A percentile compares a stretch with the other conserved stretches of the same genome.
Evolutionary conservation across 2,797 vertebrate genomes (phyloP).

Genomic region (Pangasius macronema): DNA sequence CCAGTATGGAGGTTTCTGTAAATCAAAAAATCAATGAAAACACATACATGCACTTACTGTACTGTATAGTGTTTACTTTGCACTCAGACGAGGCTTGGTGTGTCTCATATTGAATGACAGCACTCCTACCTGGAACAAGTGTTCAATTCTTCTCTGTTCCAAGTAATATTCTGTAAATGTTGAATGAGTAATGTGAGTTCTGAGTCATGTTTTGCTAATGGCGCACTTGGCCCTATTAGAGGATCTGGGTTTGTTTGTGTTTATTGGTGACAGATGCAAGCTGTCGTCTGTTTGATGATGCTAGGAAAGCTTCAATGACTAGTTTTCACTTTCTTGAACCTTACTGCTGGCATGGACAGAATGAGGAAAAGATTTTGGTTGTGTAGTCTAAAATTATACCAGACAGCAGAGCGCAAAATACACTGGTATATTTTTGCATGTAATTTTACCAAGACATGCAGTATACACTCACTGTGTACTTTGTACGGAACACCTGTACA

Average conservation of each 20-base stretch:
- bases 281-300: background rate
- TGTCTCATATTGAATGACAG: constrained; percentile 37
- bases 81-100: constrained; percentile 9
- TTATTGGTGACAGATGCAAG: background rate
- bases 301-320: background rate
- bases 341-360: background rate
- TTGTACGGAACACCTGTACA: background rate
- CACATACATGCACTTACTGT: constrained; percentile 9
- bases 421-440: background rate
- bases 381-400: background rate
- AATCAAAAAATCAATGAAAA: constrained; percentile 11
- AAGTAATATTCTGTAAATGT: background rate
- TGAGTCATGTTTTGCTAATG: constrained; percentile 7
- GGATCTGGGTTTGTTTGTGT: background rate
- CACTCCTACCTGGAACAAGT: constrained; percentile 15
- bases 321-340: background rate
- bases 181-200: background rate
- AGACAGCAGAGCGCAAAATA: background rate
- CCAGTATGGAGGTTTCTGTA: constrained; percentile 10
- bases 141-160: constrained; percentile 14
- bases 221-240: background rate
- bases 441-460: background rate
- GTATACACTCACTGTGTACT: background rate
- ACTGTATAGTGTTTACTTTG: constrained; percentile 17
- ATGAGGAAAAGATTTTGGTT: background rate